These are phyloP conservation scores for Gila orcuttii DNA, from an alignment of 2,113 vertebrate genomes.

Conservation along the genomic window DNA sequence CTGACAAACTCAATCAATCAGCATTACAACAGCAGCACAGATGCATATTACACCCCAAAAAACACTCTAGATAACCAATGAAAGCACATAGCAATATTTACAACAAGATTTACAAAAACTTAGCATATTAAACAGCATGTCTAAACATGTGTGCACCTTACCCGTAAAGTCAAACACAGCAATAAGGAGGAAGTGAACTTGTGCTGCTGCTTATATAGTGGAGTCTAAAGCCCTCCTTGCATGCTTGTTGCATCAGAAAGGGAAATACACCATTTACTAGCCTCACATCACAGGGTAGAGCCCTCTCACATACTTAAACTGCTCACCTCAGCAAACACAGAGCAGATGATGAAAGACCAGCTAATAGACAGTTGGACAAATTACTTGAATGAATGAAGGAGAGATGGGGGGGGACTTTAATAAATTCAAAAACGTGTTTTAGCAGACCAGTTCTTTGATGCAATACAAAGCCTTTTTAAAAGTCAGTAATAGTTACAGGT, in stretches of 20 bases:
- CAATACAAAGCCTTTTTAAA: not conserved
- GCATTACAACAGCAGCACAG: not conserved
- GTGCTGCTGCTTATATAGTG: conserved; percentile 48
- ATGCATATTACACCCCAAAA: not conserved
- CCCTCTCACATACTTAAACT: not conserved
- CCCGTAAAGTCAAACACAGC: conserved; percentile 22
- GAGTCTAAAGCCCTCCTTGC: conserved; percentile 45
- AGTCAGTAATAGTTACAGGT: not conserved
- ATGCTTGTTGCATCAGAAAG: conserved; percentile 62
- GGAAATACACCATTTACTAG: conserved; percentile 40
- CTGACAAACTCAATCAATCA: not conserved
- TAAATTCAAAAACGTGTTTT: not conserved
- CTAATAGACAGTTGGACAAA: not conserved
- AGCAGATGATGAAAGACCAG: conserved; percentile 38
- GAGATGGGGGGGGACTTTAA: not conserved
- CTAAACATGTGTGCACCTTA: not conserved
- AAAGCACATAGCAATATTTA: not conserved
- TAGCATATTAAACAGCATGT: not conserved
- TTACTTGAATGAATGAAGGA: not conserved
- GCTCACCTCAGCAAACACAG: conserved; percentile 8
- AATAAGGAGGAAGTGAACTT: not conserved
- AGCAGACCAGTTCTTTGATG: not conserved
- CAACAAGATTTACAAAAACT: not conserved
- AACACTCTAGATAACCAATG: not conserved
- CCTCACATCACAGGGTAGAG: not conserved